Evolutionary conservation across 2,113 vertebrate species (phyloP), one percentile per base, ranked within the genome.

Genomic region (Amblyornis subalaris): DNA sequence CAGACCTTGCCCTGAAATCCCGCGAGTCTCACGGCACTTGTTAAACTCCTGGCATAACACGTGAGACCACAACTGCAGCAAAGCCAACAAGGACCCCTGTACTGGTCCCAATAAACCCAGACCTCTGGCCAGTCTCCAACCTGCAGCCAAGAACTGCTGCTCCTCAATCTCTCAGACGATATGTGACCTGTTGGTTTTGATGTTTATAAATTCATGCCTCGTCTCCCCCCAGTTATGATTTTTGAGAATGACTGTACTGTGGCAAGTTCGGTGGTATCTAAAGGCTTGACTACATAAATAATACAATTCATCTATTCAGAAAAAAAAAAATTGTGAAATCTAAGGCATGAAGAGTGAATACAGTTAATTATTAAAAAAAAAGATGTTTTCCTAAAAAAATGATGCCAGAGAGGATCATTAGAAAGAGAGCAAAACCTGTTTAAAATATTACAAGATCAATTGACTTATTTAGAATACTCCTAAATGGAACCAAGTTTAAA

Each of bases 171-270:
- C 53, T 57, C 78, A 57, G n/a, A 14, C 9, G 33, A 23, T 8
- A 4, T 0, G 12, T 13, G 11, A 42, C 17, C 13, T 22, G 5
- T 7, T 2, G 1, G 13, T 51, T 85, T 17, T 62, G 8, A 21
- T 31, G 26, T 16, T 55, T 15, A 10, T 23, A 10, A 65, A 33
- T 22, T 14, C n/a, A 21, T 36, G 36, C 47, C 14, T 85, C 0
- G 0, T 15, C 44, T 79, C 18, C 21, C 5, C 8, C 3, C 33
- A 35, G 47, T 4, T 29, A 26, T 0, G 1, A 26, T 26, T 60
- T 82, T 61, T 72, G 61, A 64, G 36, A 60, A 47, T 44, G 31
- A 25, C 21, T 20, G 10, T n/a, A 47, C 22, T 44, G 9, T 36
- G 18, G 3, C 8, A 36, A 48, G 7, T 57, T 38, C 45, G 42